phyloP scores from a whole-genome alignment of 2,888 invertebrate species.

The Eupithecia subumbrata region DNA sequence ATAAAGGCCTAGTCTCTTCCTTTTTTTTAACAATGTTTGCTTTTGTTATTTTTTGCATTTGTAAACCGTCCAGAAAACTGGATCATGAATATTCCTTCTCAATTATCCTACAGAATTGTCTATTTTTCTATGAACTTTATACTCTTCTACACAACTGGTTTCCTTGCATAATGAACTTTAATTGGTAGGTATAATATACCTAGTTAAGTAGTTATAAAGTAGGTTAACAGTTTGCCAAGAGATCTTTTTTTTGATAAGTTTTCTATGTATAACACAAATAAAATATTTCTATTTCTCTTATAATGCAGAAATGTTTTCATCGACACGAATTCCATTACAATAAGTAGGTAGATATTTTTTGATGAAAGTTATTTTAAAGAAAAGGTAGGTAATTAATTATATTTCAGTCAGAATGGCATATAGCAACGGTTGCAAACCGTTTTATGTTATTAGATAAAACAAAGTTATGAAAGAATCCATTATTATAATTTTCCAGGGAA shows the following conservation, averaged over 20 bases:
- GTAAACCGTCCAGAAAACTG: conserved; percentile 21
- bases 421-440: conserved; percentile 25
- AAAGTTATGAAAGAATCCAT: background rate
- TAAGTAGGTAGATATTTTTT: conserved; percentile 12
- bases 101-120: conserved; percentile 10
- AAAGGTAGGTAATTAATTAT: background rate
- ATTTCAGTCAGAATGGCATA: background rate
- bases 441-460: background rate
- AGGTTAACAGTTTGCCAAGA: conserved; percentile 3
- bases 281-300: background rate
- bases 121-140: conserved; percentile 22
- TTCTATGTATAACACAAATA: background rate
- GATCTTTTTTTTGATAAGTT: conserved; percentile 14
- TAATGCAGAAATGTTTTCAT: conserved; percentile 1
- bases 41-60: conserved; percentile 13
- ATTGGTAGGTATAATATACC: background rate
- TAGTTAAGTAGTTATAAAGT: background rate
- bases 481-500: conserved; percentile 6
- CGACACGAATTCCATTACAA: conserved; percentile 14
- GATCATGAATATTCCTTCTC: background rate
- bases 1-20: background rate
- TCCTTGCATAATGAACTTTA: conserved; percentile 1
- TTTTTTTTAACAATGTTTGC: background rate
- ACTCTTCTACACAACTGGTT: conserved; percentile 8
- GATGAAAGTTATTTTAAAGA: background rate